Conservation (phyloP, 1,140 invertebrate species). For the Pinna nobilis region DNA sequence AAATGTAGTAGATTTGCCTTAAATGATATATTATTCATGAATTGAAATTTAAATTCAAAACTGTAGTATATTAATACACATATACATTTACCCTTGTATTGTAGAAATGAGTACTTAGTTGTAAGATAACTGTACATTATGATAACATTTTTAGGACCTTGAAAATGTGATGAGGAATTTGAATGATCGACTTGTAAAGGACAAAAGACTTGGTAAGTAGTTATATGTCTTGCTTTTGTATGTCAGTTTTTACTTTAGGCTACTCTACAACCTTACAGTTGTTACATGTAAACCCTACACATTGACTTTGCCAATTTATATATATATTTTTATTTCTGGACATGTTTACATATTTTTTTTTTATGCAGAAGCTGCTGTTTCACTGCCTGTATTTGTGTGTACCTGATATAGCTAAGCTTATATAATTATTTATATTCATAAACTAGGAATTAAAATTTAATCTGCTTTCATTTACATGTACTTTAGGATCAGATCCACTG, state of each 20-base stretch:
- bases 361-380: not conserved
- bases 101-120: not conserved
- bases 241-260: not conserved
- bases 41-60: no score
- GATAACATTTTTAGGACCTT: slow-evolving; percentile 40
- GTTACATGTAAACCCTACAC: no score
- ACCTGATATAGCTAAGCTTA: no score
- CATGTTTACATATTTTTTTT: not conserved
- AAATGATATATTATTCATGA: no score
- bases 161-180: slow-evolving; percentile 24
- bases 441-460: no score
- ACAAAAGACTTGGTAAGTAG: slow-evolving; percentile 45
- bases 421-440: no score
- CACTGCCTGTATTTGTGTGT: not conserved
- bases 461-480: not conserved
- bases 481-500: slow-evolving; percentile 44
- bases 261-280: no score
- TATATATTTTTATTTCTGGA: no score
- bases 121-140: not conserved
- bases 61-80: no score
- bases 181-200: slow-evolving; percentile 36
- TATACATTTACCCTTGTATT: no score
- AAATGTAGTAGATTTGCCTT: not conserved
- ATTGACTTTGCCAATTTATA: no score
- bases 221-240: not conserved